These are phyloP conservation scores for Sphaeridia pumilis DNA, from an alignment of 2,888 invertebrate genomes.

Conservation along the genomic window DNA sequence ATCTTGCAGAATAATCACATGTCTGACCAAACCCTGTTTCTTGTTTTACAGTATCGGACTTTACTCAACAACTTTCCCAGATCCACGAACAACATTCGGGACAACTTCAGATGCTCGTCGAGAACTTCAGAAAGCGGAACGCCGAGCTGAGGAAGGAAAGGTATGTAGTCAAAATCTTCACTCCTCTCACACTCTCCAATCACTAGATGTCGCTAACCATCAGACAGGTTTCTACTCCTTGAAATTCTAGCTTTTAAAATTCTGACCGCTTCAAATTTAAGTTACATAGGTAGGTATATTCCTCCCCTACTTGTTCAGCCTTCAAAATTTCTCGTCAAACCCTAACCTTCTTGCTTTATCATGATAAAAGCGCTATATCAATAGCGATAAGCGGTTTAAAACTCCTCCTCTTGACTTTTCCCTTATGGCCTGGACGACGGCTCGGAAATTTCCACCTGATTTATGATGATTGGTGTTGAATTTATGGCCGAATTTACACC, in stretches of 20 bases:
- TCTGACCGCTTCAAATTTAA: too few relatives aligned
- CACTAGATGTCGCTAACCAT: too few relatives aligned
- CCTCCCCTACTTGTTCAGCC: too few relatives aligned
- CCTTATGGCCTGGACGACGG: too few relatives aligned
- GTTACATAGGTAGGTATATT: too few relatives aligned
- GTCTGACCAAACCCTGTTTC: too few relatives aligned
- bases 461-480: not conserved
- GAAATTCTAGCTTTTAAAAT: too few relatives aligned
- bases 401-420: not conserved
- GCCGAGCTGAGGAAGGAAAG: conserved; percentile 76
- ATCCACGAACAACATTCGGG: conserved; percentile 81
- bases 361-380: not conserved
- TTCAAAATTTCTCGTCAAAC: too few relatives aligned
- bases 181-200: not conserved
- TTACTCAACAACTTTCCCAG: conserved; percentile 76
- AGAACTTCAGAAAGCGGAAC: conserved; percentile 72
- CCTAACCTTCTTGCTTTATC: too few relatives aligned
- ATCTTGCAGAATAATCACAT: too few relatives aligned
- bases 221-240: too few relatives aligned
- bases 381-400: not conserved
- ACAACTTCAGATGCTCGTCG: conserved; percentile 71
- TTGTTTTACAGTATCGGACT: conserved; percentile 68
- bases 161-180: conserved; percentile 43
- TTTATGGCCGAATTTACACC: not conserved
- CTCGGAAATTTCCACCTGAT: not conserved